Percentiles rank a stretch among this genome's conserved stretches.
Evolutionary conservation across 1,140 invertebrate species (phyloP).

Genomic region (Lepidurus packardi): DNA sequence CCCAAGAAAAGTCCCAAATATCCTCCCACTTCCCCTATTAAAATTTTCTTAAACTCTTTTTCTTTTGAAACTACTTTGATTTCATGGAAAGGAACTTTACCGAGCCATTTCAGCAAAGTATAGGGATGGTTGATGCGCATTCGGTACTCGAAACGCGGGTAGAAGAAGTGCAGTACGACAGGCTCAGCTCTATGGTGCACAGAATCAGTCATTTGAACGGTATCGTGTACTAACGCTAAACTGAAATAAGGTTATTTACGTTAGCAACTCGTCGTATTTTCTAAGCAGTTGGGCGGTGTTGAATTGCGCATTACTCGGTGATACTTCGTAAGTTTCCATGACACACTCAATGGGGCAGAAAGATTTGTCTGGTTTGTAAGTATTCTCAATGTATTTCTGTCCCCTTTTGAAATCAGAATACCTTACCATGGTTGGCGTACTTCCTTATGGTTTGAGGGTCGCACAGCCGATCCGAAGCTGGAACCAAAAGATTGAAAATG

Average conservation of each 20-base stretch:
- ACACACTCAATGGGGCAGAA: neutral
- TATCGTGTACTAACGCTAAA: neutral
- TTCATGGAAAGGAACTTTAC: neutral
- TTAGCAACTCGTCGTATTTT: neutral
- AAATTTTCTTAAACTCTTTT: neutral
- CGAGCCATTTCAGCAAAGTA: constrained; percentile 32
- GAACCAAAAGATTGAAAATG: too few species aligned
- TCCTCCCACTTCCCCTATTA: constrained; percentile 29
- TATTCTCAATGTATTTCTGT: too few species aligned
- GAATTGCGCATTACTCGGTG: neutral
- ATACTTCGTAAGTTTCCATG: neutral
- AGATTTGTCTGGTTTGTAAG: too few species aligned
- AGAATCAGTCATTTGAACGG: neutral
- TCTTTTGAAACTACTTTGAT: neutral
- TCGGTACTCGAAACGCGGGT: neutral
- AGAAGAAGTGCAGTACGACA: neutral
- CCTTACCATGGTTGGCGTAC: too few species aligned
- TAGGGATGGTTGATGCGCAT: constrained; percentile 29
- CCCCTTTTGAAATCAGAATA: too few species aligned
- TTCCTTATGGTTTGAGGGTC: too few species aligned
- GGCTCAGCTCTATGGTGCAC: neutral
- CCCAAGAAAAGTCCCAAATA: constrained; percentile 30
- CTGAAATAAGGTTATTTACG: neutral
- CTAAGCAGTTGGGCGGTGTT: neutral
- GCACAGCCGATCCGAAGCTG: too few species aligned